Evolutionary conservation across 2,797 vertebrate species (phyloP).

Genomic region (Pseudochaenichthys georgianus): DNA sequence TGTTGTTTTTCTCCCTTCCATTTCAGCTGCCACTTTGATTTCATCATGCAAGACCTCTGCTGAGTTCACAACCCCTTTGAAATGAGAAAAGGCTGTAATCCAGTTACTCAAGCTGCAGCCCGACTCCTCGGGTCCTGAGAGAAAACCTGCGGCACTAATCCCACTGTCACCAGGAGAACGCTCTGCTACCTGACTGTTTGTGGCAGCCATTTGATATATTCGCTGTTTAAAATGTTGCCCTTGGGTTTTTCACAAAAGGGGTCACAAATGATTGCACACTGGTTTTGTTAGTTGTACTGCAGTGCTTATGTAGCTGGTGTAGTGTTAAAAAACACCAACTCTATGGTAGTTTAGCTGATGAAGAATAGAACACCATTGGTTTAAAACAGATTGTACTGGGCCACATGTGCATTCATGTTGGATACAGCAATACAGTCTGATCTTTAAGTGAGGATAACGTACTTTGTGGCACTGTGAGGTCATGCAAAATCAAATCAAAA

Average conservation of each 20-base stretch:
- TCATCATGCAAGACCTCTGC: conserved; percentile 94
- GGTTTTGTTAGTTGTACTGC: conserved; percentile 49
- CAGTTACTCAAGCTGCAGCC: conserved; percentile 89
- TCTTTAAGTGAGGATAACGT: too few relatives aligned
- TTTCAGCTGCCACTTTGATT: conserved; percentile 98
- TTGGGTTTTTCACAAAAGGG: conserved; percentile 50
- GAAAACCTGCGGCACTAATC: conserved; percentile 81
- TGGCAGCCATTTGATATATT: conserved; percentile 80
- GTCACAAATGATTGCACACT: conserved; percentile 57
- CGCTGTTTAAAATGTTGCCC: conserved; percentile 69
- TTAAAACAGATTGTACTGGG: conserved; percentile 26
- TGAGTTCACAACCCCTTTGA: conserved; percentile 97
- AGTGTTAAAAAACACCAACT: conserved; percentile 15
- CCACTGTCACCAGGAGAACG: conserved; percentile 70
- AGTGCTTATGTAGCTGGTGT: conserved; percentile 23
- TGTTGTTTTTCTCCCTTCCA: conserved; percentile 81
- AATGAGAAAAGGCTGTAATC: conserved; percentile 95
- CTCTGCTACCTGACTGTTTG: conserved; percentile 78
- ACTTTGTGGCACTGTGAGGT: neutral
- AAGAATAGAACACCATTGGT: conserved; percentile 22
- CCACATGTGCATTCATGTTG: neutral
- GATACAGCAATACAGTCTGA: too few relatives aligned
- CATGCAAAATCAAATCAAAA: conserved; percentile 4
- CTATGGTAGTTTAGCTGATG: conserved; percentile 14
- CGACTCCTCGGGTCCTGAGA: conserved; percentile 87